phyloP scores from a whole-genome alignment of 2,113 vertebrate species.

The Narcine bancroftii region DNA sequence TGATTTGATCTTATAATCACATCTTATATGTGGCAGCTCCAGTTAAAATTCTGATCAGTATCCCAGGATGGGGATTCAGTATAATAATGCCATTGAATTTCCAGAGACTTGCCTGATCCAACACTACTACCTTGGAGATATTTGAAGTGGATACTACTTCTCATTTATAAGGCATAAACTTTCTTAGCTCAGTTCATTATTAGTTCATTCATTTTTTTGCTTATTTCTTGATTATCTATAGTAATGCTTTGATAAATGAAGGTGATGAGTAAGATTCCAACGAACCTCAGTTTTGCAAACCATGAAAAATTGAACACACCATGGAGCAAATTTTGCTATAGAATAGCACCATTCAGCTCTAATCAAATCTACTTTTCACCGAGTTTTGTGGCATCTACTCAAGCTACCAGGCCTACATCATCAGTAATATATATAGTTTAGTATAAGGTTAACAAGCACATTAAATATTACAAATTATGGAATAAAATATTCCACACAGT shows the following conservation, averaged over 20 bases:
- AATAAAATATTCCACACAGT: neutral
- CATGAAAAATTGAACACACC: neutral
- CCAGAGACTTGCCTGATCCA: too few relatives aligned
- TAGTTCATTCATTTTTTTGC: neutral
- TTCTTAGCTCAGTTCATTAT: neutral
- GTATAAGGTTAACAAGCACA: neutral
- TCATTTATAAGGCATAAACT: neutral
- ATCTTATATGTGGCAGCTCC: too few relatives aligned
- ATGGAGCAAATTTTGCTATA: slow-evolving; percentile 29
- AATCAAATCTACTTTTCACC: neutral
- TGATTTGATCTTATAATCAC: too few relatives aligned
- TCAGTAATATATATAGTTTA: neutral
- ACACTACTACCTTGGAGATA: too few relatives aligned
- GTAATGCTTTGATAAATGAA: neutral
- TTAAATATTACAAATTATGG: neutral
- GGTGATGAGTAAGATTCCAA: slow-evolving; percentile 36
- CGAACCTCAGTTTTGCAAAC: slow-evolving; percentile 25
- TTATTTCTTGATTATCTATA: neutral
- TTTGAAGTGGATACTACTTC: too few relatives aligned
- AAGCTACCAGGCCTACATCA: neutral
- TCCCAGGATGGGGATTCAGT: too few relatives aligned
- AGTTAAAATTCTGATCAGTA: too few relatives aligned
- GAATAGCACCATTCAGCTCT: slow-evolving; percentile 7
- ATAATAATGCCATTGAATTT: too few relatives aligned
- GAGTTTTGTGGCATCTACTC: slow-evolving; percentile 20